Percentiles rank a stretch among this genome's conserved stretches.
Conservation (phyloP, 2,113 vertebrate genomes). For the Planiliza haematocheilus region DNA sequence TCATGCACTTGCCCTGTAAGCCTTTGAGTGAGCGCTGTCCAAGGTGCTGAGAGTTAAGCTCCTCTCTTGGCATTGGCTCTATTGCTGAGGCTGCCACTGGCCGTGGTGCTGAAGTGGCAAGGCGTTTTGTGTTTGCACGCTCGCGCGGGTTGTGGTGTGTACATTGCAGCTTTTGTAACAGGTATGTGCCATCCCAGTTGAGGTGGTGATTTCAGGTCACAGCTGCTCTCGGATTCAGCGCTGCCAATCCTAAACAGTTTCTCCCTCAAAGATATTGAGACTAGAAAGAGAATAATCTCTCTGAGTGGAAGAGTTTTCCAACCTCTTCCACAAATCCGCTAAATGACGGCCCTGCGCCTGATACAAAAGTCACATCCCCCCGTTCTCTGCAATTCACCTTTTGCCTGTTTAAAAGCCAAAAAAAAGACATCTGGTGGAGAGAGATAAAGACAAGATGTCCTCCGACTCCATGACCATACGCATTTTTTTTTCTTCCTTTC, state of each 20-base stretch:
- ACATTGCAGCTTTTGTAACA: conserved; percentile 36
- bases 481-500: conserved; percentile 43
- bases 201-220: conserved; percentile 42
- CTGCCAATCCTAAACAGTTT: conserved; percentile 40
- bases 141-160: conserved; percentile 23
- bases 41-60: conserved; percentile 70
- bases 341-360: not conserved
- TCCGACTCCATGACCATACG: conserved; percentile 58
- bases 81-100: conserved; percentile 59
- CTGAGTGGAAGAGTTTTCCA: conserved; percentile 21
- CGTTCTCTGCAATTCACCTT: conserved; percentile 12
- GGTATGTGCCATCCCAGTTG: conserved; percentile 32
- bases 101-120: conserved; percentile 60
- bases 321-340: conserved; percentile 35
- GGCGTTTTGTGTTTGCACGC: not conserved
- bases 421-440: conserved; percentile 36
- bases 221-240: conserved; percentile 20
- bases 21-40: conserved; percentile 67
- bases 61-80: conserved; percentile 55
- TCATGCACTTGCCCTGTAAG: conserved; percentile 52
- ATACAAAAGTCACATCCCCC: not conserved
- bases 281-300: conserved; percentile 42
- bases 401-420: conserved; percentile 45
- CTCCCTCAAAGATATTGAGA: conserved; percentile 33
- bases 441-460: conserved; percentile 61